Base-by-base conservation (phyloP, 2,113 vertebrate genomes). In the Brachypodius melanocephalos region DNA sequence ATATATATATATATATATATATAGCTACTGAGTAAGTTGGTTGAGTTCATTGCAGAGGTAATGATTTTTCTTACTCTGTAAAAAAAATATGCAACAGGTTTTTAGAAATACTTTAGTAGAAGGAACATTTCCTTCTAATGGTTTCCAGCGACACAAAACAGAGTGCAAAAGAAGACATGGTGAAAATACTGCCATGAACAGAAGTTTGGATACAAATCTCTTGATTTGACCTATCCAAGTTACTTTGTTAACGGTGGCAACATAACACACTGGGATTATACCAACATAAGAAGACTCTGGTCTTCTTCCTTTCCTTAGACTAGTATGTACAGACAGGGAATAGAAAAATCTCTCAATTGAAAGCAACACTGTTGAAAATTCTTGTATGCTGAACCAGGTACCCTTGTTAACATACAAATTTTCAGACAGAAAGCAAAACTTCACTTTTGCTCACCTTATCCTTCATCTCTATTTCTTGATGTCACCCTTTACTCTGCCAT, bases 301-400 rank as follows among this genome's bases (percentile, higher is more conserved):
- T 32, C 22, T 38, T 75, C 7, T 16, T 8, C 20, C 38, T 63
- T 61, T 32, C 11, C 9, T 71, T 82, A 36, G 20, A n/a, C 9
- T 25, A 29, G 15, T 22, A 26, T 6, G 5, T 49, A 36, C 9
- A 63, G 24, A 2, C 2, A 67, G 1, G 5, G 17, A 88, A 72
- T 1, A 90, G 7, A 88, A 62, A 88, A 59, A 48, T 51, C 22
- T 58, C 32, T 46, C 52, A 6, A 24, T 5, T 38, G 8, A 31
- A 21, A 55, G 26, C 4, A 72, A 42, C 20, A 67, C 1, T 32
- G 6, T 49, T n/a, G 38, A 43, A 54, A 72, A 83, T 12, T 12
- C 8, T 65, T 36, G 2, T 45, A 8, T 55, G 31, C 8, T 58
- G 49, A 74, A 73, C 7, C 0, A 0, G 0, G 5, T n/a, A 38